Conservation (phyloP, 1,140 invertebrate genomes). For the Maconellicoccus hirsutus region DNA sequence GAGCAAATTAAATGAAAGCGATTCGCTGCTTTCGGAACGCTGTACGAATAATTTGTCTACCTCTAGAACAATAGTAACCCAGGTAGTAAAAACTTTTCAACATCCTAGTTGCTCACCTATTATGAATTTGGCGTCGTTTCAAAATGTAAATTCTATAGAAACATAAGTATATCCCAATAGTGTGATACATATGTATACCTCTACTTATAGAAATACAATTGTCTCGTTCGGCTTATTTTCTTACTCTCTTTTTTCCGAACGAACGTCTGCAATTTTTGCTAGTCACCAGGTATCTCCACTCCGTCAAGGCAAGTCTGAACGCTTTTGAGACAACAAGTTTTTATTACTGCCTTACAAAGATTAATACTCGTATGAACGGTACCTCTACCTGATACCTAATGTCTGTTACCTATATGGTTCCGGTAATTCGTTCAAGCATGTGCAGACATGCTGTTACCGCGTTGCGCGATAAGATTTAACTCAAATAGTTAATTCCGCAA, state of each 20-base stretch:
- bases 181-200: no score
- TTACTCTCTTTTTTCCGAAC: not conserved
- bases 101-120: not conserved
- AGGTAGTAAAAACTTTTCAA: not conserved
- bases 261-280: not conserved
- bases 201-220: no score
- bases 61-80: not conserved
- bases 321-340: not conserved
- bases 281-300: not conserved
- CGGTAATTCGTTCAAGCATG: constrained; percentile 1
- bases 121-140: not conserved
- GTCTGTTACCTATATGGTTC: not conserved
- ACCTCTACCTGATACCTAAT: not conserved
- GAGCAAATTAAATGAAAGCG: not conserved
- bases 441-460: not conserved
- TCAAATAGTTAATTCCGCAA: not conserved
- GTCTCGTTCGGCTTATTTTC: no score
- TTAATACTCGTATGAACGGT: not conserved
- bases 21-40: not conserved
- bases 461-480: not conserved
- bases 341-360: not conserved
- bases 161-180: not conserved
- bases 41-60: not conserved
- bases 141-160: not conserved
- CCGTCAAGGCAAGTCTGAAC: not conserved